phyloP scores from a whole-genome alignment of 2,113 vertebrate genomes.

The Anhinga anhinga region DNA sequence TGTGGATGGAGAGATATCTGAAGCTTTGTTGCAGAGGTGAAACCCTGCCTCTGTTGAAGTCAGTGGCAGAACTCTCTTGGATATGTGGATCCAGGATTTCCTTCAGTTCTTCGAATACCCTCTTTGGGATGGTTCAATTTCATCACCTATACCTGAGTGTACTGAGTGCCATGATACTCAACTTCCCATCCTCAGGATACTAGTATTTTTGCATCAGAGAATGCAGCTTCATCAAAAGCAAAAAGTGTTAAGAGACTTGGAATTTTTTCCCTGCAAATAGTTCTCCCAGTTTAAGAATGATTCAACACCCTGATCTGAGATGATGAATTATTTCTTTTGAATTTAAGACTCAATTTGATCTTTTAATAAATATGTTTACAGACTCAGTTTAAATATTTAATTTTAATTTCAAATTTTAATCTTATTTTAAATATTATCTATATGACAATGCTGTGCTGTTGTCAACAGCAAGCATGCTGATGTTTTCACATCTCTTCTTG shows the following conservation, averaged over 20 bases:
- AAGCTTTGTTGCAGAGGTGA: not conserved
- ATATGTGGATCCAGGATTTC: not conserved
- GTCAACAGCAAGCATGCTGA: not conserved
- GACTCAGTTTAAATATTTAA: not conserved
- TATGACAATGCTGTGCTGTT: not conserved
- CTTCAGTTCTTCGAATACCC: not conserved
- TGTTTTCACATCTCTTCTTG: not conserved
- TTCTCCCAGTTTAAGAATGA: not conserved
- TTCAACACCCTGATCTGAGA: not conserved
- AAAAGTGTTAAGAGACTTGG: not conserved
- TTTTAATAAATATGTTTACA: not conserved
- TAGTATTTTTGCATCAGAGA: not conserved
- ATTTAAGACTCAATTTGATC: not conserved
- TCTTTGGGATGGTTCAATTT: not conserved
- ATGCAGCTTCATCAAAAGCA: not conserved
- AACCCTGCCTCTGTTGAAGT: not conserved
- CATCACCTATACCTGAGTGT: not conserved
- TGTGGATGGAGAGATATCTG: not conserved
- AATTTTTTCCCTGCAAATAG: not conserved
- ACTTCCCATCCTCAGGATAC: not conserved
- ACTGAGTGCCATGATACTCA: not conserved
- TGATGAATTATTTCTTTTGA: not conserved
- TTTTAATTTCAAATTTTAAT: not conserved
- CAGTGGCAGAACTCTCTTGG: not conserved
- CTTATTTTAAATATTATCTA: not conserved